Evolutionary conservation across 92 coral and sea anemone genomes (phyloP), one percentile per base, ranked within the genome.

Genomic region (Virgularia gustaviana): DNA sequence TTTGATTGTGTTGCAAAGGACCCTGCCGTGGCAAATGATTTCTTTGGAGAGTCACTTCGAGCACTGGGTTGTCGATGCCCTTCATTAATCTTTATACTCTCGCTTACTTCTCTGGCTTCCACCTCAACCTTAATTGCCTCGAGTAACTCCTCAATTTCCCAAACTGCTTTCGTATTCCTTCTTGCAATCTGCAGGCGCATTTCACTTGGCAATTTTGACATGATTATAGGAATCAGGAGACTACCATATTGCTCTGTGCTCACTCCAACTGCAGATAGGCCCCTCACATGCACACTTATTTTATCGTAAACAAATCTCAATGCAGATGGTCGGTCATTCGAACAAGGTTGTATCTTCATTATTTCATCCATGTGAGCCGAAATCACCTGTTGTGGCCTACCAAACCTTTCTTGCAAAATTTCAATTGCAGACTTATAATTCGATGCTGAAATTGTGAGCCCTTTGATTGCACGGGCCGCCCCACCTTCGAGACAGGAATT

Each of bases 311-410:
- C 51, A 43, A 65, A 65, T 7, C 72, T 34, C 4, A 65, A 57
- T 2, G 72, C 22, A 6, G 57, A 6, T n/a, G 49, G 49, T 43
- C 57, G 72, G 7, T 43, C 72, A 23, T 31, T 30, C 22, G 27
- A 30, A 49, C 72, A 43, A 7, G 56, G 34, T 12, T 47, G 72
- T 3, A 65, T 18, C 49, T 65, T 65, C 22, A 65, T 29, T 4
- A 65, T 24, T 22, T 65, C 55, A 42, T 65, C 72, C 72, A 65
- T 65, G 31, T 65, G 72, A n/a, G 72, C 72, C 1, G 72, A 39
- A 0, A 39, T 43, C 3, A 65, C 24, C 18, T 65, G 72, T 25
- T 65, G 53, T 30, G 56, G 44, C 16, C 44, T 65, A 3, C 72
- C 72, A 38, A 65, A 65, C 7, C 72, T 39, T 24, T 65, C 16